A percentile compares a stretch with the other conserved stretches of the same genome.
These are phyloP conservation scores for Lethenteron reissneri DNA, from an alignment of 2,113 vertebrate species.

Conservation along the genomic window DNA sequence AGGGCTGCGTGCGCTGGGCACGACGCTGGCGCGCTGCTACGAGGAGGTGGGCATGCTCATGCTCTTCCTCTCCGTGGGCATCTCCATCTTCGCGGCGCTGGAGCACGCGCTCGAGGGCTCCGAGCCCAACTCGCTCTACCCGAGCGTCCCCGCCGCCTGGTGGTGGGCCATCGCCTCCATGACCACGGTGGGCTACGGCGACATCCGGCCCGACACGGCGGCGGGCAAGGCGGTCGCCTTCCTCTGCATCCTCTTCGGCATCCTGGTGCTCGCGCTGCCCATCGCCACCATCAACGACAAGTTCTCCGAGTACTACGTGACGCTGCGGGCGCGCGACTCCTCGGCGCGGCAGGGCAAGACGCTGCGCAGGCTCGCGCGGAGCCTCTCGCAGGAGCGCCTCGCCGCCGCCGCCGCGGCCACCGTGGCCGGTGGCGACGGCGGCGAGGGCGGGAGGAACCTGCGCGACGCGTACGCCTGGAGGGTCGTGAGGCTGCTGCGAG, in stretches of 20 bases:
- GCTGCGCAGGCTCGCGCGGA: not conserved
- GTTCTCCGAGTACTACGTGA: slow-evolving; percentile 87
- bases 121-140: slow-evolving; percentile 58
- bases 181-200: slow-evolving; percentile 88
- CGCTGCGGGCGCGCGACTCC: slow-evolving; percentile 73
- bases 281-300: slow-evolving; percentile 99
- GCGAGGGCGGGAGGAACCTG: too few relatives aligned
- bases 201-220: slow-evolving; percentile 70
- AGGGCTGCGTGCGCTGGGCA: not conserved
- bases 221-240: slow-evolving; percentile 72
- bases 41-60: slow-evolving; percentile 79
- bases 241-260: slow-evolving; percentile 77
- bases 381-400: too few relatives aligned
- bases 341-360: slow-evolving; percentile 53
- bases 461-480: too few relatives aligned
- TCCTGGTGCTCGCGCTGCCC: slow-evolving; percentile 74
- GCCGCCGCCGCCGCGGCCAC: too few relatives aligned
- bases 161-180: slow-evolving; percentile 99
- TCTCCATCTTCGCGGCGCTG: slow-evolving; percentile 72
- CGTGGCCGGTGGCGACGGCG: too few relatives aligned
- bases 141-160: slow-evolving; percentile 89
- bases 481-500: too few relatives aligned
- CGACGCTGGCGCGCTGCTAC: slow-evolving; percentile 65
- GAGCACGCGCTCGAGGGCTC: slow-evolving; percentile 81
- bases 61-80: slow-evolving; percentile 73